These are phyloP conservation scores for Agyllia agylla DNA, from an alignment of 2,888 invertebrate species.

Conservation along the genomic window DNA sequence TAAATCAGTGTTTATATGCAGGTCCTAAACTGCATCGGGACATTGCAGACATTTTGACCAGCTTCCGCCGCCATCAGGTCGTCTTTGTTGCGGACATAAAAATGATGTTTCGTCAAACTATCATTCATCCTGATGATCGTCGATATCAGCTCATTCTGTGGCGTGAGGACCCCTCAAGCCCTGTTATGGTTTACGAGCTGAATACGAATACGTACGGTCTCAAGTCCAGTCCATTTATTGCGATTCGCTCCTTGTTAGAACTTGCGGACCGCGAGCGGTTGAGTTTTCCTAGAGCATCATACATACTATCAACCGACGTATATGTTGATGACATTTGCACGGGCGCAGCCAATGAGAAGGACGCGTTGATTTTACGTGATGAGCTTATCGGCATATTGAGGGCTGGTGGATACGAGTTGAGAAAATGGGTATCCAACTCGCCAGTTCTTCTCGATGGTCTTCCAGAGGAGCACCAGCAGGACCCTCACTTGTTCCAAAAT, in stretches of 20 bases:
- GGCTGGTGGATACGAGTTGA: constrained; percentile 19
- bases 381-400: constrained; percentile 5
- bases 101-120: constrained; percentile 48
- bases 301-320: not conserved
- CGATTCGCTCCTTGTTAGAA: constrained; percentile 32
- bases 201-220: constrained; percentile 65
- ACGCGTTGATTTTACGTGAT: not conserved
- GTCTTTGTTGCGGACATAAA: constrained; percentile 26
- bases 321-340: not conserved
- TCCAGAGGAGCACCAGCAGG: constrained; percentile 11
- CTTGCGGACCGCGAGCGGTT: not conserved
- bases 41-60: constrained; percentile 9
- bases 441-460: not conserved
- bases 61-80: constrained; percentile 21
- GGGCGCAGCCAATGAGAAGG: not conserved
- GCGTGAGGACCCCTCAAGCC: constrained; percentile 26
- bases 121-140: constrained; percentile 37
- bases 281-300: not conserved
- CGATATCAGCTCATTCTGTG: constrained; percentile 50
- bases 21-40: constrained; percentile 21
- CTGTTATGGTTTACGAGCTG: constrained; percentile 31
- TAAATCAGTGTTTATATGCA: not conserved
- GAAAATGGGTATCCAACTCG: constrained; percentile 31
- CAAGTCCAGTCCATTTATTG: constrained; percentile 28
- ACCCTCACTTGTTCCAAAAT: constrained; percentile 18